Evolutionary conservation across 1,140 invertebrate species (phyloP).

Genomic region (Hypothenemus hampei): DNA sequence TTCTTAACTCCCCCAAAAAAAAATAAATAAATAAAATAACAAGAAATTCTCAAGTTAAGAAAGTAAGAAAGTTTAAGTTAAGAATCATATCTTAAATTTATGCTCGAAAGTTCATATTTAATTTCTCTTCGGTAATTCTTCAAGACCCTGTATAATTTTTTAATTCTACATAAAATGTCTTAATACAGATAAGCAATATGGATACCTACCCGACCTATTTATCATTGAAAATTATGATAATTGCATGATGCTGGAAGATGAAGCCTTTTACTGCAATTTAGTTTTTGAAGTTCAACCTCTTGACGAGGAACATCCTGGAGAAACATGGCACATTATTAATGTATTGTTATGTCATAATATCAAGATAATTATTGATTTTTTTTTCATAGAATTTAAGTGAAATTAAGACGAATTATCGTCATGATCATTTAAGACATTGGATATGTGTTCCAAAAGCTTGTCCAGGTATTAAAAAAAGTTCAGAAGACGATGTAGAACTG

Average conservation of each 20-base stretch:
- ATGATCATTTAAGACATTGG: conserved; percentile 25
- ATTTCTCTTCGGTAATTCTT: too few relatives aligned
- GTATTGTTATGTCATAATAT: conserved; percentile 12
- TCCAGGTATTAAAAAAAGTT: conserved; percentile 7
- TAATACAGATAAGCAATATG: conserved; percentile 32
- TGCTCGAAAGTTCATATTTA: too few relatives aligned
- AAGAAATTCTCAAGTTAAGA: too few relatives aligned
- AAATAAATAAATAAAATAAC: too few relatives aligned
- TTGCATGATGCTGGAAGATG: conserved; percentile 27
- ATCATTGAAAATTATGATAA: conserved; percentile 28
- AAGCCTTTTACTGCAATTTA: conserved; percentile 26
- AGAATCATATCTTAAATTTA: too few relatives aligned
- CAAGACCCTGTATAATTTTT: too few relatives aligned
- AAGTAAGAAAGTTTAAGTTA: too few relatives aligned
- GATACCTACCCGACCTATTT: conserved; percentile 27
- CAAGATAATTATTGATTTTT: background rate
- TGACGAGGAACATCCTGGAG: conserved; percentile 8
- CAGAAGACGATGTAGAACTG: conserved; percentile 3
- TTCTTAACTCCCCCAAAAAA: too few relatives aligned
- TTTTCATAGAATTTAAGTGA: conserved; percentile 11
- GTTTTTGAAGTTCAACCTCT: conserved; percentile 20
- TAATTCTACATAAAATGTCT: too few relatives aligned
- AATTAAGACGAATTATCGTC: conserved; percentile 23
- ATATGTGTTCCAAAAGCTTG: conserved; percentile 30
- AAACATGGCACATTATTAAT: conserved; percentile 29